These are phyloP conservation scores for Nycticorax nycticorax DNA, from an alignment of 2,113 vertebrate genomes.

Conservation along the genomic window DNA sequence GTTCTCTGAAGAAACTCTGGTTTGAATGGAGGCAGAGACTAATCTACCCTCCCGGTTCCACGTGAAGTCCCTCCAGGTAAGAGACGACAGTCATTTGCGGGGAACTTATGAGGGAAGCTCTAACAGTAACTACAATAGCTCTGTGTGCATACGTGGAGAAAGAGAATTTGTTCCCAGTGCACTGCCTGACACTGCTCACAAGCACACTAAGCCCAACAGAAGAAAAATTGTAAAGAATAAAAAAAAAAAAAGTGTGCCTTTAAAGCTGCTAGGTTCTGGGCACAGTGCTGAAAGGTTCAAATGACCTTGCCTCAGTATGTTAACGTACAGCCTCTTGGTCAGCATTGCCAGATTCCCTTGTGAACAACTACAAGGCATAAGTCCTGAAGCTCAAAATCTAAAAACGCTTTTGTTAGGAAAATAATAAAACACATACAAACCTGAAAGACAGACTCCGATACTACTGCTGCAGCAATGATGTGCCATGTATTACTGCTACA, in stretches of 20 bases:
- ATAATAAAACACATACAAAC: not conserved
- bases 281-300: not conserved
- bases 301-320: not conserved
- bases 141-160: not conserved
- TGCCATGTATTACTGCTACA: not conserved
- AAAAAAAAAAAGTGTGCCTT: not conserved
- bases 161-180: not conserved
- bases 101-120: not conserved
- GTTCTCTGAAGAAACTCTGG: not conserved
- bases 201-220: not conserved
- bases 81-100: not conserved
- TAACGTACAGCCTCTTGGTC: not conserved
- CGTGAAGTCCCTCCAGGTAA: not conserved
- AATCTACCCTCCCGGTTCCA: not conserved
- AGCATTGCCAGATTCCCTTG: not conserved
- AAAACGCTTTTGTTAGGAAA: not conserved
- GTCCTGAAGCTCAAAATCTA: not conserved
- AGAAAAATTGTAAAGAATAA: not conserved
- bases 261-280: not conserved
- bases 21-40: not conserved
- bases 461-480: not conserved
- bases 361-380: not conserved
- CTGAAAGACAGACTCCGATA: not conserved
- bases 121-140: slow-evolving; percentile 9
- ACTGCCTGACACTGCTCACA: not conserved